phyloP scores from a whole-genome alignment of 2,113 vertebrate species.

The Alces alces region DNA sequence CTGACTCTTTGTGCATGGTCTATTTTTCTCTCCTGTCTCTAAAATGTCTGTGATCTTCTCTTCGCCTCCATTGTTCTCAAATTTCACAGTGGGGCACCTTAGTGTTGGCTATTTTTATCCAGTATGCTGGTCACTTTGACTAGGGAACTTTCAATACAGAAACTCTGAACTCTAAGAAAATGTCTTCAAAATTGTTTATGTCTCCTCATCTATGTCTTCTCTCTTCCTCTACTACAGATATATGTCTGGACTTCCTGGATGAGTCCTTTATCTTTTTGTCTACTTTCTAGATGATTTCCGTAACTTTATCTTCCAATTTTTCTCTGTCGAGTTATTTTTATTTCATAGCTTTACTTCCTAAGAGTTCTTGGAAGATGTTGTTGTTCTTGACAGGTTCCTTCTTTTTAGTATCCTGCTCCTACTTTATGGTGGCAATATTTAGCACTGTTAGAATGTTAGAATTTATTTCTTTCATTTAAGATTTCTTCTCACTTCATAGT shows the following conservation, averaged over 20 bases:
- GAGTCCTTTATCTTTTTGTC: background rate
- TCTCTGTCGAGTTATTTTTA: background rate
- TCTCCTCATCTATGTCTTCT: background rate
- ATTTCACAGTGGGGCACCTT: background rate
- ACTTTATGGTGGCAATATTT: background rate
- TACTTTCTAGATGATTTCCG: background rate
- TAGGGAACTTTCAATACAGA: background rate
- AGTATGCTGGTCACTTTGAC: background rate
- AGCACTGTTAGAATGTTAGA: background rate
- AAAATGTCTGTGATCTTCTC: background rate
- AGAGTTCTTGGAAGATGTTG: background rate
- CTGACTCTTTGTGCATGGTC: background rate
- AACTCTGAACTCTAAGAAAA: background rate
- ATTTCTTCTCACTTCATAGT: background rate
- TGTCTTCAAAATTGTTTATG: background rate
- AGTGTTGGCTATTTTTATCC: background rate
- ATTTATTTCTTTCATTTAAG: background rate
- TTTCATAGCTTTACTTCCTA: background rate
- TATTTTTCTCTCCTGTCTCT: background rate
- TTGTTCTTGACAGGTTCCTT: background rate
- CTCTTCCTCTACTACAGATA: background rate
- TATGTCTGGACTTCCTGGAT: background rate
- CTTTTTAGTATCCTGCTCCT: background rate
- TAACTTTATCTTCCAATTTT: background rate
- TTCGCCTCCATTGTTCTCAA: background rate